Evolutionary conservation across 2,113 vertebrate species (phyloP), one percentile per base, ranked within the genome.

Genomic region (Martes martes): DNA sequence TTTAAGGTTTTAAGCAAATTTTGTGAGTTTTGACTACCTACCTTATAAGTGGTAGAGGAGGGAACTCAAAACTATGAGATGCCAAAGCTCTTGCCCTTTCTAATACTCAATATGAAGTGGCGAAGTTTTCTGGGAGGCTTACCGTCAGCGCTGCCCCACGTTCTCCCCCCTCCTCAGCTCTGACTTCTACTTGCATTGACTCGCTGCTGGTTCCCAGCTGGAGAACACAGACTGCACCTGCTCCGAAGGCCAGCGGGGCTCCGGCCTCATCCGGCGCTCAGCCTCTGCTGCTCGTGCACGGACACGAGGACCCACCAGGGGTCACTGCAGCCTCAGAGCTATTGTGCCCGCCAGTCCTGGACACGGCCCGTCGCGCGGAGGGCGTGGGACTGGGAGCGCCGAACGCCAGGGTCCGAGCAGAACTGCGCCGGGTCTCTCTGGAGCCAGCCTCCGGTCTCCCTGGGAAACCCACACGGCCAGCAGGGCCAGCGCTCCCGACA

Each of bases 301-400:
- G 47, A 59, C 71, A 7, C 24, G 3, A 59, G 86, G 28, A 61
- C 82, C 97, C 98, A 61, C 88, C 96, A 98, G 98, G 97, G 96
- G 98, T 97, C 98, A 94, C 97, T 98, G 97, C 97, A 94, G 96
- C 92, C 63, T 47, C 96, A 26, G 89, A 23, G 45, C 94, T 96
- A 73, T 81, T 33, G 97, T 89, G 95, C 52, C 76, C 31, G 42
- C 78, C 33, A 18, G 81, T 89, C 33, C 76, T 3, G 93, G 84
- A 71, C 65, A n/a, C 52, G 2, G 73, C 93, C 19, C 18, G 74
- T 15, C 3, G 74, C 36, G 45, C 36, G 23, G 65, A 92, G 94
- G 97, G 93, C 95, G 91, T 95, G 97, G 89, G 95, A 21, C 93
- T 13, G 24, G 26, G 79, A 76, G 55, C 11, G 55, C 45, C 1